Conservation (phyloP, 1,140 invertebrate species). For the Tachypleus tridentatus region DNA sequence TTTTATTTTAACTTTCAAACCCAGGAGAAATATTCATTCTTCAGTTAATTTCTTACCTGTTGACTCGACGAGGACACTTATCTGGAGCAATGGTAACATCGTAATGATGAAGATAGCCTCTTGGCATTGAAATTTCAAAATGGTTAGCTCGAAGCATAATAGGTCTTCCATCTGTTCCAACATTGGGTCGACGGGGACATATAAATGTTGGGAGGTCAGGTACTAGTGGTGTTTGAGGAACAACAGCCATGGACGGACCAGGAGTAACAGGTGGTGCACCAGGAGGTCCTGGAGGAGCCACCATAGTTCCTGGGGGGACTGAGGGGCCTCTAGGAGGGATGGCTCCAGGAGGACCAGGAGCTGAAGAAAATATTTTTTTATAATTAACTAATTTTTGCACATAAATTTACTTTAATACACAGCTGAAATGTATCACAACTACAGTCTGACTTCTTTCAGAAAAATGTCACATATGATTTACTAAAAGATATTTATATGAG, state of each 20-base stretch:
- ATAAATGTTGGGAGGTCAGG: slow-evolving; percentile 29
- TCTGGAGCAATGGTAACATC: slow-evolving; percentile 98
- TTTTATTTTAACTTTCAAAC: too few relatives aligned
- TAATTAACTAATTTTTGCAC: too few relatives aligned
- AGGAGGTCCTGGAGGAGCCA: slow-evolving; percentile 4
- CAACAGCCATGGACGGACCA: neutral
- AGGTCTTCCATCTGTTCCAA: slow-evolving; percentile 87
- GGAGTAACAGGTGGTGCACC: neutral
- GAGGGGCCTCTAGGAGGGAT: too few relatives aligned
- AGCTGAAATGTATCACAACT: too few relatives aligned
- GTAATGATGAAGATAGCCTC: slow-evolving; percentile 96
- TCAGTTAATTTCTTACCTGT: slow-evolving; percentile 38
- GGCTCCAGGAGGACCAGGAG: slow-evolving; percentile 9
- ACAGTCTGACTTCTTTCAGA: too few relatives aligned
- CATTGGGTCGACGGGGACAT: slow-evolving; percentile 49
- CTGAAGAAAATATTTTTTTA: neutral
- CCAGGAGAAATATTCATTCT: too few relatives aligned
- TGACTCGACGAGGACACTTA: slow-evolving; percentile 98
- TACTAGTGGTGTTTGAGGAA: neutral
- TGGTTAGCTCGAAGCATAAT: slow-evolving; percentile 96
- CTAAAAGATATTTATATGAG: too few relatives aligned
- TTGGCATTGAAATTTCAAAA: slow-evolving; percentile 97
- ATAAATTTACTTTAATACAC: too few relatives aligned
- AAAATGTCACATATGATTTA: too few relatives aligned
- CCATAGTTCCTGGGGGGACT: too few relatives aligned